These are phyloP conservation scores for Ptilorrhoa leucosticta DNA, from an alignment of 2,113 vertebrate genomes.

Conservation along the genomic window DNA sequence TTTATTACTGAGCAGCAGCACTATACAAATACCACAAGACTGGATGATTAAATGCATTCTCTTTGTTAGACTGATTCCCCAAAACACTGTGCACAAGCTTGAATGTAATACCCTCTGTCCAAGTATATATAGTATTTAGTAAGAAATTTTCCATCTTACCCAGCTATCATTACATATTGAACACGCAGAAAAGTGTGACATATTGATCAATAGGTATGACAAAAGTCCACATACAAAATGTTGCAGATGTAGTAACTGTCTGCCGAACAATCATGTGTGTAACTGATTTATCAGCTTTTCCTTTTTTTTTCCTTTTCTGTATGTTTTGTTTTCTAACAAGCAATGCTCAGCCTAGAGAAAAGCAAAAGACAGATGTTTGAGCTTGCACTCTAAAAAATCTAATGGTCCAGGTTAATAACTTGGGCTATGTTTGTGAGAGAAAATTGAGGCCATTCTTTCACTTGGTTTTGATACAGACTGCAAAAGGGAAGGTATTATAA, in stretches of 20 bases:
- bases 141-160: not conserved
- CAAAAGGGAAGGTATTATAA: conserved; percentile 61
- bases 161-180: not conserved
- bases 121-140: not conserved
- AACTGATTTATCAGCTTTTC: not conserved
- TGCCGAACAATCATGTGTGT: not conserved
- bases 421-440: conserved; percentile 59
- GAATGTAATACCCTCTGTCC: not conserved
- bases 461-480: conserved; percentile 48
- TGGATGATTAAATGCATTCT: not conserved
- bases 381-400: conserved; percentile 41
- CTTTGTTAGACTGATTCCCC: not conserved
- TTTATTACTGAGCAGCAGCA: not conserved
- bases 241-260: not conserved
- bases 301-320: not conserved
- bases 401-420: conserved; percentile 65
- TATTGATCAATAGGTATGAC: not conserved
- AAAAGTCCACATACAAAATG: not conserved
- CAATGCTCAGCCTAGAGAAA: not conserved
- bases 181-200: not conserved
- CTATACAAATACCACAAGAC: not conserved
- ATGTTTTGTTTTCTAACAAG: not conserved
- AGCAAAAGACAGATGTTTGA: conserved; percentile 12
- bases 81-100: not conserved
- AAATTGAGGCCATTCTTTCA: conserved; percentile 67